Base-by-base conservation (phyloP, 2,888 invertebrate genomes). In the Nomada goodeniana region DNA sequence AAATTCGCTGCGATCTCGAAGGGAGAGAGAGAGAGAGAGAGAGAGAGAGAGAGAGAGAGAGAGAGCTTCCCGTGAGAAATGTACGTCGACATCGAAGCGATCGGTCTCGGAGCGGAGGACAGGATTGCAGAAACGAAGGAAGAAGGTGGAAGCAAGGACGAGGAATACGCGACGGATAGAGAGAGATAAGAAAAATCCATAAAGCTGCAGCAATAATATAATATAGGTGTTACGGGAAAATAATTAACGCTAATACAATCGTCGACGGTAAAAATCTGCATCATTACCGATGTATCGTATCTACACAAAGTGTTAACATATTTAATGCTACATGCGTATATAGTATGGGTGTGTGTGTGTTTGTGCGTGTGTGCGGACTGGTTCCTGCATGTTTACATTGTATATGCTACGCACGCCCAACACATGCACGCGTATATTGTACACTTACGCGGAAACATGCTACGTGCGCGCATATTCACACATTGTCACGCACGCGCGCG, bases 121-220 rank as follows among this genome's bases (percentile, higher is more conserved):
- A 26, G 23, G 11, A 60, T 36, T 36, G 36, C 36, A 36, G 36
- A n/a, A 52, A 26, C 13, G 53, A 20, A 26, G 53, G 29, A 44
- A 36, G 36, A 50, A 42, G 52, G 20, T 0, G 53, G n/a, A 23
- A 57, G 26, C 47, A 26, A 3, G 55, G 26, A 77, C 42, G 36
- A 57, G 18, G 50, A 72, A 57, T 60, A 57, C 47, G 60, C 50
- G 76, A 74, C 67, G 55, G 57, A 47, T 36, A 57, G 57, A 59
- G 72, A 68, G 36, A 36, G 9, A 36, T 36, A 74, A 57, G 42
- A 69, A 65, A 73, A 53, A 65, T 70, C 88, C 82, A 90, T 89
- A 80, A 94, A 94, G 94, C 94, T 94, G 94, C 94, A 95, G 95
- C 95, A 95, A 95, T 95, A 95, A 92, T 89, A 90, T 91, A 89